These are phyloP conservation scores for Oophaga sylvatica DNA, from an alignment of 2,797 vertebrate genomes.

Conservation along the genomic window DNA sequence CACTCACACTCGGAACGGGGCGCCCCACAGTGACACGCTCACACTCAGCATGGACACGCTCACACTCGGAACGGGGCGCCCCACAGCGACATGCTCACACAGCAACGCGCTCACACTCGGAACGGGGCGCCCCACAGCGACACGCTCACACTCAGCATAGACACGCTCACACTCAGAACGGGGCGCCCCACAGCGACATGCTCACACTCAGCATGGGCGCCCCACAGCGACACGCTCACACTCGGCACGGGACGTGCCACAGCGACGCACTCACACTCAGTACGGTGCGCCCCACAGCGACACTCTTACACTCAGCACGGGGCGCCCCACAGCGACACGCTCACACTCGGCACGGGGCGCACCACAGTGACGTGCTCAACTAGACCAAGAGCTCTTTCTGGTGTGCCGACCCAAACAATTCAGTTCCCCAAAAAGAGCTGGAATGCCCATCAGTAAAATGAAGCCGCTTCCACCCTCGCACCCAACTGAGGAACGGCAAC, in stretches of 20 bases:
- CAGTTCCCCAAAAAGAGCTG: too few relatives aligned
- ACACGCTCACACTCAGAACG: background rate
- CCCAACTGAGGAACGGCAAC: background rate
- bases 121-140: background rate
- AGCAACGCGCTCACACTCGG: too few relatives aligned
- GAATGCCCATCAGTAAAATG: background rate
- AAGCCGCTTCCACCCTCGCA: background rate
- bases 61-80: background rate
- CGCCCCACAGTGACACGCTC: too few relatives aligned
- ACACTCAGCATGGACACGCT: too few relatives aligned
- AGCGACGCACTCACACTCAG: background rate
- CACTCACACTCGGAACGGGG: too few relatives aligned
- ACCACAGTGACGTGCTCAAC: background rate
- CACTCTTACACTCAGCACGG: background rate
- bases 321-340: background rate
- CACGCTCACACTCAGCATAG: background rate
- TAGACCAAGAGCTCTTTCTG: too few relatives aligned
- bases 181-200: background rate
- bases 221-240: background rate
- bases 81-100: background rate
- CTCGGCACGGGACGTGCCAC: background rate
- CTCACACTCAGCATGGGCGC: too few relatives aligned
- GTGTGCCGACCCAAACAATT: too few relatives aligned
- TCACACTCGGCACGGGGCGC: background rate
- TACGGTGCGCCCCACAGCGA: fast-evolving